Base-by-base conservation (phyloP, 2,113 vertebrate species). In the Xiphophorus hellerii region DNA sequence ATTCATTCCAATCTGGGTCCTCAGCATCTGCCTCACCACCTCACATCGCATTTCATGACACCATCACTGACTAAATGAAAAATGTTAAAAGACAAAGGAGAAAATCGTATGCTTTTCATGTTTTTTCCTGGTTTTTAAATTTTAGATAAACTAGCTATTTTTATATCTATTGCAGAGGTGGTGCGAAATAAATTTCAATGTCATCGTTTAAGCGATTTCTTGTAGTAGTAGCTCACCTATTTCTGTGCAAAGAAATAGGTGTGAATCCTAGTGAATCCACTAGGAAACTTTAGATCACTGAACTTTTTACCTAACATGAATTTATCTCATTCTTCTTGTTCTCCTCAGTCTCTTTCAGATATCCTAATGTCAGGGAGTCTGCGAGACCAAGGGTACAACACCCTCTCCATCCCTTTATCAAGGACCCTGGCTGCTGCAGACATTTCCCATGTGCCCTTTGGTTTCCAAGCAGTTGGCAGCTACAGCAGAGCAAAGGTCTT, bases 401-500 rank as follows among this genome's bases (percentile, higher is more conserved):
- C 14, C 48, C 58, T 82, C 29, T 70, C 82, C 10, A 31, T 86
- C 35, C 84, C 90, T 8, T 62, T 87, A 22, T 60, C 66, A 0
- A 58, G 62, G 0, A 85, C 84, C 0, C 31, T 76, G n/a, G 58
- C 72, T 13, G 66, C 39, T 42, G 8, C 77, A 20, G 77, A 77
- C 33, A 1, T 75, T 11, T 12, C 77, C 2, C 69, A 62, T 2
- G 27, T 84, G 69, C 69, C 88, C 1, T 89, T 90, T 13, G 73
- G 71, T 51, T 84, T 87, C 78, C 82, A 75, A 54, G 62, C 78
- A 0, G 10, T 76, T 0, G 61, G 77, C 13, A 67, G 81, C 76
- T 91, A 81, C 2, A 8, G 77, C 0, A 87, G 83, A 85, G 35
- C 78, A 0, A 94, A 94, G 91, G 94, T 94, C 87, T 11, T 54